Evolutionary conservation across 2,113 vertebrate species (phyloP).

Genomic region (Pterocles gutturalis): DNA sequence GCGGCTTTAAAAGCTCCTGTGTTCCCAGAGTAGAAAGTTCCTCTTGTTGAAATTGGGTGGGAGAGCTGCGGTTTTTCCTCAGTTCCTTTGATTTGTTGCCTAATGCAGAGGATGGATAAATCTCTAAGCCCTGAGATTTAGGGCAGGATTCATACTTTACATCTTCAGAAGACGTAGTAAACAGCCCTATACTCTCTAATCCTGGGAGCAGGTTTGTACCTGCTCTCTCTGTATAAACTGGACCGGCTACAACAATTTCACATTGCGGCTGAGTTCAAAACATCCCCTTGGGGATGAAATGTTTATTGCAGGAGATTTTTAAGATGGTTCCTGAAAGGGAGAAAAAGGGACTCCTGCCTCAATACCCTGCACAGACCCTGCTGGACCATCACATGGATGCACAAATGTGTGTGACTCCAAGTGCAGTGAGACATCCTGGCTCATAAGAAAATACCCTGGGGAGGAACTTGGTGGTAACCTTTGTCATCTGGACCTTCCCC

Average conservation of each 20-base stretch:
- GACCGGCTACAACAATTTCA: constrained; percentile 66
- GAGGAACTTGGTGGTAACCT: not conserved
- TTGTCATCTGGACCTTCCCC: not conserved
- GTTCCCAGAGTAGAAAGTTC: constrained; percentile 24
- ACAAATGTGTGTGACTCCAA: accelerated
- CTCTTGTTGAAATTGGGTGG: constrained; percentile 64
- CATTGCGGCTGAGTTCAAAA: constrained; percentile 58
- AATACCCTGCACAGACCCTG: not conserved
- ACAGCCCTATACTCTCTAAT: constrained; percentile 73
- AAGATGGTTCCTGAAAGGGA: constrained; percentile 27
- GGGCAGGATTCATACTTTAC: constrained; percentile 72
- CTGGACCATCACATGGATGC: not conserved
- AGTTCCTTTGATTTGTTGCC: constrained; percentile 80
- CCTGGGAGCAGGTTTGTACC: constrained; percentile 76
- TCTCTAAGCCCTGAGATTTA: constrained; percentile 78
- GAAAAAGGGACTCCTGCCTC: not conserved
- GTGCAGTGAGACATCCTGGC: not conserved
- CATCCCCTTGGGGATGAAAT: constrained; percentile 57
- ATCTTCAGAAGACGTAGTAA: constrained; percentile 77
- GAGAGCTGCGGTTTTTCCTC: constrained; percentile 74
- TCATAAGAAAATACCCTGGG: accelerated
- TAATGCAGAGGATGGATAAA: constrained; percentile 78
- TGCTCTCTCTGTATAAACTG: constrained; percentile 65
- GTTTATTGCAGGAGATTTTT: constrained; percentile 64
- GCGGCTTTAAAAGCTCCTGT: constrained; percentile 13